Evolutionary conservation across 2,797 vertebrate species (phyloP).

Genomic region (Falco berigora): DNA sequence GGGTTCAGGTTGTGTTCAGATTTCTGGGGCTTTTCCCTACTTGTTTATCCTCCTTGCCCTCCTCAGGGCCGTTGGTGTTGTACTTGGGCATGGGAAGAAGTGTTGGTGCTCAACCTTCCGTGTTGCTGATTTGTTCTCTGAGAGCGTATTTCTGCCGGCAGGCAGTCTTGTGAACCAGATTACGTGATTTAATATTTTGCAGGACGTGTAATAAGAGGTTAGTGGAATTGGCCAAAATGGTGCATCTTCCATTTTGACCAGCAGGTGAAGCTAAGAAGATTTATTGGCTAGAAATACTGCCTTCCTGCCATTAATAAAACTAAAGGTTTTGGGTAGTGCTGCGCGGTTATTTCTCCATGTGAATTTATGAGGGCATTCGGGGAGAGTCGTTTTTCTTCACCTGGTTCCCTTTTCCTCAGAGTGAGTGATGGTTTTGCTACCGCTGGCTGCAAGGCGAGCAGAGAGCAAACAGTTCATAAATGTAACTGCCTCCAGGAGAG

Average conservation of each 20-base stretch:
- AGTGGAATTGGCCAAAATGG: neutral
- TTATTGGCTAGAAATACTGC: neutral
- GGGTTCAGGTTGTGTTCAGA: neutral
- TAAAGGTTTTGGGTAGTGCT: neutral
- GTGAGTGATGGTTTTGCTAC: neutral
- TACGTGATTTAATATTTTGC: neutral
- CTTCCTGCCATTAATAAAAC: slow-evolving; percentile 1
- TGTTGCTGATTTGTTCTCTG: rapidly evolving
- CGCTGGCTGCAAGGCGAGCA: slow-evolving; percentile 6
- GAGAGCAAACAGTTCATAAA: slow-evolving; percentile 45
- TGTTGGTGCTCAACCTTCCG: neutral
- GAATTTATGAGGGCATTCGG: slow-evolving; percentile 13
- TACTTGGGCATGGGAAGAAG: neutral
- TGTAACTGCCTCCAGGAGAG: slow-evolving; percentile 32
- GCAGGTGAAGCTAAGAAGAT: neutral
- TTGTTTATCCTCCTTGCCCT: neutral
- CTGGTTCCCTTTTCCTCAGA: neutral
- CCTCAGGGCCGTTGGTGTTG: neutral
- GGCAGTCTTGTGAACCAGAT: neutral
- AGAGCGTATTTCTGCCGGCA: neutral
- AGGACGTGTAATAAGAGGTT: neutral
- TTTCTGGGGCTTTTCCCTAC: neutral
- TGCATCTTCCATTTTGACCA: neutral
- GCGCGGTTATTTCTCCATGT: neutral
- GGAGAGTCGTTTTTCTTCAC: slow-evolving; percentile 27